Evolutionary conservation across 1,140 invertebrate species (phyloP), one percentile per base, ranked within the genome.

Genomic region (Meloidogyne floridensis): DNA sequence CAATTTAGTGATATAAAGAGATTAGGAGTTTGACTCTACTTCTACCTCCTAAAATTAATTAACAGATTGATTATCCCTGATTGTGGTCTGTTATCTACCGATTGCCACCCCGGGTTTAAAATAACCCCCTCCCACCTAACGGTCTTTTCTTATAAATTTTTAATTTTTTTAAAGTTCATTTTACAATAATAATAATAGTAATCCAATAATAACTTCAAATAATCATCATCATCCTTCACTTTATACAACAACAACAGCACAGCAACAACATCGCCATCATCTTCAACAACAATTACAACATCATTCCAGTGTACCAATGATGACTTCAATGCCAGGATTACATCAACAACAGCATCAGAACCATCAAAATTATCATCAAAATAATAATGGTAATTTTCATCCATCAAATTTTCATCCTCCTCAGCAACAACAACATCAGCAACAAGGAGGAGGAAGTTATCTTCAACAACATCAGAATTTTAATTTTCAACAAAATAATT

Each of bases 251-350:
- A 59, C 13, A 59, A 59, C 13, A 59, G 4, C 72, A 20, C 13
- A 4, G 5, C 72, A 15, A 73, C 10, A 13, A 53, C 42, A 53
- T 15, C 72, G 11, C 11, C 51, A 47, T 3, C 43, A 13, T 43
- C 10, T 15, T 15, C 72, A 53, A 13, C 72, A 13, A 15, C 72
- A 42, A 51, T 15, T 11, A 10, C 72, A 73, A 13, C 42, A 51
- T 15, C 72, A 74, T 74, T 65, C 59, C 59, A 65, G n/a, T 7
- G n/a, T 65, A 15, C 59, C 15, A 65, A 18, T 65, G n/a, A 74
- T 74, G 72, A 54, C 18, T 74, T 74, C 72, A 74, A n/a, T 74
- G 18, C 15, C 72, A 74, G 18, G 3, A 7, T 74, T 47, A 74
- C 53, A 74, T 20, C 72, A 73, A 47, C 13, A 47, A 15, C 42